These are phyloP conservation scores for Sturnira hondurensis DNA, from an alignment of 2,113 vertebrate species.

Conservation along the genomic window DNA sequence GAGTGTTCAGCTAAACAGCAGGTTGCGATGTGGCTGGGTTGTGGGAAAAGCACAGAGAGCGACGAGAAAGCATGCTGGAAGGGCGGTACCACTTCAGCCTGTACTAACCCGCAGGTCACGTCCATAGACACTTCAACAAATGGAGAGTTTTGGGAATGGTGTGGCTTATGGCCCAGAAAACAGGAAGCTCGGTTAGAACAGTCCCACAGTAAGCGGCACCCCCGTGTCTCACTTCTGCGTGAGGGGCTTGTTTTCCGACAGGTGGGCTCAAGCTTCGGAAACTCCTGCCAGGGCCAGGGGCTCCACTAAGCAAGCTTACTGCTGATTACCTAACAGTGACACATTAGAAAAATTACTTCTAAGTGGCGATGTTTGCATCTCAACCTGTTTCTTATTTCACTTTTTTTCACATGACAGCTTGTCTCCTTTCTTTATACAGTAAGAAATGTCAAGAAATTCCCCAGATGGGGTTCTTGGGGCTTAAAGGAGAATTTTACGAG, in stretches of 20 bases:
- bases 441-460: background rate
- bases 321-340: background rate
- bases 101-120: background rate
- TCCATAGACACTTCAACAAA: background rate
- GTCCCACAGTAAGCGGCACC: background rate
- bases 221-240: background rate
- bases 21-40: background rate
- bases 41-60: background rate
- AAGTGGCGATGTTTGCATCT: background rate
- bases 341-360: background rate
- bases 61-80: background rate
- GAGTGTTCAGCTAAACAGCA: background rate
- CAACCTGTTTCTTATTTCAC: slow-evolving; percentile 15
- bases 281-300: background rate
- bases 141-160: background rate
- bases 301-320: background rate
- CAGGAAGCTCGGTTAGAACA: background rate
- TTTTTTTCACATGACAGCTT: background rate
- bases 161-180: slow-evolving; percentile 30
- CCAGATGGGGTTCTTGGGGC: background rate
- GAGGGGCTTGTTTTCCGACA: background rate
- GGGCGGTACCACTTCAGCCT: background rate
- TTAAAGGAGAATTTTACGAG: background rate
- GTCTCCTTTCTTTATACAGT: background rate
- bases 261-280: background rate